Percentiles rank a stretch among this genome's conserved stretches.
Evolutionary conservation across 2,888 invertebrate species (phyloP).

Genomic region (Pyrrhia umbra): DNA sequence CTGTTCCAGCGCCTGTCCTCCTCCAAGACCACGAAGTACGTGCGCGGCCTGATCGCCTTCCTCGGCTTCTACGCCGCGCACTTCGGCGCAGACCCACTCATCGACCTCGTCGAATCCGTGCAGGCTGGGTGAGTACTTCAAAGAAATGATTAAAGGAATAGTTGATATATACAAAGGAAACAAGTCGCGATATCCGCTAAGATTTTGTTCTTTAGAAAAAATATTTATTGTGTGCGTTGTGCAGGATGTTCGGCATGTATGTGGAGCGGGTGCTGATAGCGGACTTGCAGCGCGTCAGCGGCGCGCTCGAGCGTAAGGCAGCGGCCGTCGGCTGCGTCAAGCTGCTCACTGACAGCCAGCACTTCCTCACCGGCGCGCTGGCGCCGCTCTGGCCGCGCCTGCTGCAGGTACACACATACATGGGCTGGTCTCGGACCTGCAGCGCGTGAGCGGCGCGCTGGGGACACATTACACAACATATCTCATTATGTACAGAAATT

Average conservation of each 20-base stretch:
- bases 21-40: slow-evolving; percentile 98
- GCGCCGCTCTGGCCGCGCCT: slow-evolving; percentile 88
- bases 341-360: slow-evolving; percentile 94
- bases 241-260: slow-evolving; percentile 98
- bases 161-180: too few species aligned
- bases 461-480: too few species aligned
- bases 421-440: too few species aligned
- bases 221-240: not conserved
- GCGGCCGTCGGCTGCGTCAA: slow-evolving; percentile 97
- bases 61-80: slow-evolving; percentile 96
- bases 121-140: slow-evolving; percentile 93
- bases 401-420: slow-evolving; percentile 13
- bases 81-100: slow-evolving; percentile 93
- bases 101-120: slow-evolving; percentile 95
- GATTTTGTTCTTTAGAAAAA: not conserved
- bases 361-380: slow-evolving; percentile 90
- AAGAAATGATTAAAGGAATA: too few species aligned
- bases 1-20: slow-evolving; percentile 98
- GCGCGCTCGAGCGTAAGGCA: slow-evolving; percentile 96
- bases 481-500: too few species aligned
- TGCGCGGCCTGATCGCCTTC: slow-evolving; percentile 97
- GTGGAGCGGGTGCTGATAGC: slow-evolving; percentile 96
- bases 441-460: too few species aligned
- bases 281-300: slow-evolving; percentile 96
- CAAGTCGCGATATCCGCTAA: too few species aligned